These are phyloP conservation scores for Helicoverpa armigera DNA, from an alignment of 1,140 invertebrate species.

Conservation along the genomic window DNA sequence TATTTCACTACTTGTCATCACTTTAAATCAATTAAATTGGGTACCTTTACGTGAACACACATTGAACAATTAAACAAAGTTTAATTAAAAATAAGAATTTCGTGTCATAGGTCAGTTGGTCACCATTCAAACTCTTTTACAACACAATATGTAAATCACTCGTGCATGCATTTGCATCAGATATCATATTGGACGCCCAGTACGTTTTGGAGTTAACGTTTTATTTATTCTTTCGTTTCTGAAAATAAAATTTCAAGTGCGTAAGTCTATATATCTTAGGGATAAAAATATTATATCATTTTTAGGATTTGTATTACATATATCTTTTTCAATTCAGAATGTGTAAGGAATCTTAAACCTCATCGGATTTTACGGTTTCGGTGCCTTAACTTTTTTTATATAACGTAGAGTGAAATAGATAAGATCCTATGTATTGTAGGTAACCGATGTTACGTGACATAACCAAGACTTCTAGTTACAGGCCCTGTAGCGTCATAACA, in stretches of 20 bases:
- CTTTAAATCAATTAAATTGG: background rate
- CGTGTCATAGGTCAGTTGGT: slow-evolving; percentile 31
- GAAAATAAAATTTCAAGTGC: background rate
- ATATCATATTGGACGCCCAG: slow-evolving; percentile 15
- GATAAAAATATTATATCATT: too few species aligned
- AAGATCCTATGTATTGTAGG: too few species aligned
- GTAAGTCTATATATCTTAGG: too few species aligned
- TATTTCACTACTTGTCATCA: background rate
- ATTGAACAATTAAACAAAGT: background rate
- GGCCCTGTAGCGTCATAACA: too few species aligned
- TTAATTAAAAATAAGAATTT: slow-evolving; percentile 39
- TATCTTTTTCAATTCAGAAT: too few species aligned
- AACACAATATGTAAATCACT: slow-evolving; percentile 51
- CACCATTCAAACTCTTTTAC: slow-evolving; percentile 46
- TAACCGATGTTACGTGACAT: too few species aligned
- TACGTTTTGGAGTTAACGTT: slow-evolving; percentile 13
- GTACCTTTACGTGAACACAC: background rate
- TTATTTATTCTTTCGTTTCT: slow-evolving; percentile 12
- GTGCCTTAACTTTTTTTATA: too few species aligned
- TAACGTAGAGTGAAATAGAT: too few species aligned
- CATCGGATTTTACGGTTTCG: too few species aligned
- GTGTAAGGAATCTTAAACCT: too few species aligned
- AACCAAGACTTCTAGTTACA: too few species aligned
- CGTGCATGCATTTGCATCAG: slow-evolving; percentile 49
- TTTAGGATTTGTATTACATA: too few species aligned